Percentiles rank a stretch among this genome's conserved stretches.
Conservation (phyloP, 2,888 invertebrate genomes). For the Rapana venosa region DNA sequence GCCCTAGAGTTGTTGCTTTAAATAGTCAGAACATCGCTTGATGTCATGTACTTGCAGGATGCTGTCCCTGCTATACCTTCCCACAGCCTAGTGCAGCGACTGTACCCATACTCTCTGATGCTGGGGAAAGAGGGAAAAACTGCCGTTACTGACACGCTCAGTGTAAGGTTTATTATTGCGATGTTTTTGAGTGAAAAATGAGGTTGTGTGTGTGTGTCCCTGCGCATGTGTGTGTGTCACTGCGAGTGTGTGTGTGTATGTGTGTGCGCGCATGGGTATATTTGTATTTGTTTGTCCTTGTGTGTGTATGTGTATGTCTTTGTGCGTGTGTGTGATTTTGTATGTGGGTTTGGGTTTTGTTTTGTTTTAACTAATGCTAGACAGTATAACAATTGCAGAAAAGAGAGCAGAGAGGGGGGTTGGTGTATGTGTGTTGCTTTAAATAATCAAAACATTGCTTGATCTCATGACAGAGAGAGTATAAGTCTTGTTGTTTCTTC, state of each 20-base stretch:
- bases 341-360: too few relatives aligned
- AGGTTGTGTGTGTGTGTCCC: neutral
- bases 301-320: neutral
- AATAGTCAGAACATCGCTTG: too few relatives aligned
- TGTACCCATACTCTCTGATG: slow-evolving; percentile 91
- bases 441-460: too few relatives aligned
- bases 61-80: slow-evolving; percentile 84
- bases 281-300: neutral
- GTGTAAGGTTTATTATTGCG: slow-evolving; percentile 66
- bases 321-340: neutral
- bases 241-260: neutral
- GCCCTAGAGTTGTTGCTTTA: too few relatives aligned
- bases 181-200: neutral
- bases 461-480: too few relatives aligned
- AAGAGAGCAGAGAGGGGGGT: too few relatives aligned
- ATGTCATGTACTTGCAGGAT: too few relatives aligned
- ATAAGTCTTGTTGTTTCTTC: too few relatives aligned
- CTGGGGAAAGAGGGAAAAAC: slow-evolving; percentile 87
- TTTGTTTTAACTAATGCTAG: too few relatives aligned
- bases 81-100: slow-evolving; percentile 85
- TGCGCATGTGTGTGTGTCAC: neutral
- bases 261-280: neutral
- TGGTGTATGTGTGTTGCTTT: too few relatives aligned
- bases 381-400: too few relatives aligned
- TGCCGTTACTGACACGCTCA: slow-evolving; percentile 86